These are phyloP conservation scores for Austrofundulus limnaeus DNA, from an alignment of 2,113 vertebrate genomes.

Conservation along the genomic window DNA sequence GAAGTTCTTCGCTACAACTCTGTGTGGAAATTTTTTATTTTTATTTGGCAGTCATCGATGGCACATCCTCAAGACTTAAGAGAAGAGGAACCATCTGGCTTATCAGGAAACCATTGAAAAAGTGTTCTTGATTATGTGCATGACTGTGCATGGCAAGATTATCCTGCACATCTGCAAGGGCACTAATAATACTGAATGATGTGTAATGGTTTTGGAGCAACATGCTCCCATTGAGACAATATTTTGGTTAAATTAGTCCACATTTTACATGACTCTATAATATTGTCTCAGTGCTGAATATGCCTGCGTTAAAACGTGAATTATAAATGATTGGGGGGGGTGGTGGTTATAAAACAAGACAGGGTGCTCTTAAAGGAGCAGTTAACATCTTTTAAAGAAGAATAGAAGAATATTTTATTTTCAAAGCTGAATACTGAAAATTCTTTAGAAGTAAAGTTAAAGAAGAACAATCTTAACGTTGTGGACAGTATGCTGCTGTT, in stretches of 20 bases:
- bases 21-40: background rate
- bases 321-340: background rate
- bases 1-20: background rate
- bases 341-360: background rate
- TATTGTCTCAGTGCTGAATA: background rate
- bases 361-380: background rate
- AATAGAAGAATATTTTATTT: background rate
- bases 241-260: background rate
- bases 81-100: background rate
- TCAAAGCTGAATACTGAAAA: background rate
- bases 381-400: background rate
- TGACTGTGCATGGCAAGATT: background rate
- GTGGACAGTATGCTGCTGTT: no score
- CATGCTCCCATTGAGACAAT: conserved; percentile 1
- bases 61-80: background rate
- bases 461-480: background rate
- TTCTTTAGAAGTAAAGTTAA: background rate
- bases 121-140: background rate
- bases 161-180: background rate
- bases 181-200: background rate
- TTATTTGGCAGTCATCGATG: background rate
- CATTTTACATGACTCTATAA: background rate
- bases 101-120: background rate
- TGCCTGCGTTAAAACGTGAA: background rate
- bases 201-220: background rate